Evolutionary conservation across 2,888 invertebrate genomes (phyloP).

Genomic region (Parnassius orleans): DNA sequence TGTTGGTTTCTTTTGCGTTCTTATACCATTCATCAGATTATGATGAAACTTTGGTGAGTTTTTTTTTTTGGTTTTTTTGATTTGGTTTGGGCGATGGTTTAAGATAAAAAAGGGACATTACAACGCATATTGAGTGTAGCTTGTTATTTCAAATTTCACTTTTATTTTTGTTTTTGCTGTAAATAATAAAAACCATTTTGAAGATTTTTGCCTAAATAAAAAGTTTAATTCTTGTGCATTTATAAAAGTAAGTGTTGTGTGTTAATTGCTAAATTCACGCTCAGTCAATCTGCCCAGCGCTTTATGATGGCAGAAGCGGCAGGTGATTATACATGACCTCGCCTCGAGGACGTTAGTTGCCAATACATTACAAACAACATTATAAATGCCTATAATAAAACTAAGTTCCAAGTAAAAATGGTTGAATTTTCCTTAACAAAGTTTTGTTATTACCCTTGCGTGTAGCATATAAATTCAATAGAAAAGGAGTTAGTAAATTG

Average conservation of each 20-base stretch:
- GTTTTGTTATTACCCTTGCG: constrained; percentile 12
- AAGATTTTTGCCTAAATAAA: no score
- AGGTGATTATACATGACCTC: constrained; percentile 45
- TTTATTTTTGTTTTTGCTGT: no score
- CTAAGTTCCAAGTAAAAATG: constrained; percentile 32
- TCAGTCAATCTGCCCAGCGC: constrained; percentile 25
- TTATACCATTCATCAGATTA: no score
- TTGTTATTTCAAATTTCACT: no score
- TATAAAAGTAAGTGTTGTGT: not conserved
- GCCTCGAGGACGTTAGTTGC: constrained; percentile 37
- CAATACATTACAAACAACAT: constrained; percentile 17
- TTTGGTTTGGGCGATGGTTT: no score
- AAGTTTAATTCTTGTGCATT: no score
- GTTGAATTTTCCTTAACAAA: constrained; percentile 32
- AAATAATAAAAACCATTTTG: no score
- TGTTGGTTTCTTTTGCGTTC: no score
- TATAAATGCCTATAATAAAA: constrained; percentile 28
- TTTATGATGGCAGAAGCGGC: constrained; percentile 39
- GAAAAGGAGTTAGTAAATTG: constrained; percentile 6
- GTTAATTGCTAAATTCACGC: not conserved
- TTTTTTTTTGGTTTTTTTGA: no score
- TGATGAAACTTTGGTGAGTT: no score
- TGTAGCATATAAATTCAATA: not conserved
- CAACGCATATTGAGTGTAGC: no score
- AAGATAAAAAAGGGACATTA: no score